A percentile compares a stretch with the other conserved stretches of the same genome.
Conservation (phyloP, 2,888 invertebrate species). For the Brachypalpus laphriformis region DNA sequence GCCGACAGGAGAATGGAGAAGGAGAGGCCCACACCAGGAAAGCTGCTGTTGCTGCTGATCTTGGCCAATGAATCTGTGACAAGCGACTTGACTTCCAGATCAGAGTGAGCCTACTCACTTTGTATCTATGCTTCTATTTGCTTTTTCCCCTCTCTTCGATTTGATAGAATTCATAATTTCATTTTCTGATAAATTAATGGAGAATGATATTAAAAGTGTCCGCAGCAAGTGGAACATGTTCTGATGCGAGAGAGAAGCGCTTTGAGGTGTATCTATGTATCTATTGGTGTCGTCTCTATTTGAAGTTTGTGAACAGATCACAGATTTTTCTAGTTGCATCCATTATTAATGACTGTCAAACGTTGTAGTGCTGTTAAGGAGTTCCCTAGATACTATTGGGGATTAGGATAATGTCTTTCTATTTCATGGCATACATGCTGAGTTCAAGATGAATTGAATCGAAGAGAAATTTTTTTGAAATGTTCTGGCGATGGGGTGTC, state of each 20-base stretch:
- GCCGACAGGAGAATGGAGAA: slow-evolving; percentile 49
- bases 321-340: slow-evolving; percentile 38
- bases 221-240: slow-evolving; percentile 59
- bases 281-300: slow-evolving; percentile 61
- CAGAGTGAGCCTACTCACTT: slow-evolving; percentile 69
- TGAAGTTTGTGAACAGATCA: slow-evolving; percentile 27
- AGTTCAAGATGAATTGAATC: slow-evolving; percentile 66
- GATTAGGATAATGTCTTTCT: slow-evolving; percentile 70
- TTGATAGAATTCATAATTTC: slow-evolving; percentile 54
- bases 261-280: slow-evolving; percentile 30
- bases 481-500: slow-evolving; percentile 7
- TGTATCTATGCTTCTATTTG: slow-evolving; percentile 29
- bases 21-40: slow-evolving; percentile 42
- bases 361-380: slow-evolving; percentile 58
- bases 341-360: slow-evolving; percentile 73
- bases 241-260: slow-evolving; percentile 4
- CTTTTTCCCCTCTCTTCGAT: not conserved
- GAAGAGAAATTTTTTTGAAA: slow-evolving; percentile 56
- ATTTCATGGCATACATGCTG: slow-evolving; percentile 66
- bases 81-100: slow-evolving; percentile 82
- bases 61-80: slow-evolving; percentile 77
- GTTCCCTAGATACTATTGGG: slow-evolving; percentile 59
- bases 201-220: slow-evolving; percentile 67
- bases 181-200: slow-evolving; percentile 72
- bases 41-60: slow-evolving; percentile 67